Conservation (phyloP, 2,888 invertebrate genomes). For the Mythimna albipuncta region DNA sequence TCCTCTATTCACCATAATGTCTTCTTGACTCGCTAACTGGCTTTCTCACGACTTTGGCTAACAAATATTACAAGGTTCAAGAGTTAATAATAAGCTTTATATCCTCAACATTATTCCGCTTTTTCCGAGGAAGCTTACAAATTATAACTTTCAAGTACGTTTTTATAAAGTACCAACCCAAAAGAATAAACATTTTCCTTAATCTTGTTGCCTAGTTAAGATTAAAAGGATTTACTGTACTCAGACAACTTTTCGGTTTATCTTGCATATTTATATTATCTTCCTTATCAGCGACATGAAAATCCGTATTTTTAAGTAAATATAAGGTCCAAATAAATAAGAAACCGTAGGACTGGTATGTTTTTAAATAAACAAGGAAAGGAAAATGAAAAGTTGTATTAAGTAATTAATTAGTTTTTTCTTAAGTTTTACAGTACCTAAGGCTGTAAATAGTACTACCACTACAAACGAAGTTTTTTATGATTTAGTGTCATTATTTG, state of each 20-base stretch:
- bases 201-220: constrained; percentile 41
- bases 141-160: constrained; percentile 52
- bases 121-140: constrained; percentile 32
- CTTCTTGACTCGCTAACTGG: constrained; percentile 23
- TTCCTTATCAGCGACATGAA: constrained; percentile 1
- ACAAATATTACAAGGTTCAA: constrained; percentile 35
- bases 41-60: constrained; percentile 12
- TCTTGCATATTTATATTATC: constrained; percentile 2
- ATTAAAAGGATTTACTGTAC: constrained; percentile 51
- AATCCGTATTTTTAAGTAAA: constrained; percentile 4
- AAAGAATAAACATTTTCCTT: constrained; percentile 39
- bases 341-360: not conserved
- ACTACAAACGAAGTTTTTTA: not conserved
- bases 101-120: constrained; percentile 21
- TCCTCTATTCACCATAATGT: constrained; percentile 6
- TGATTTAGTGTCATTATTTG: not conserved
- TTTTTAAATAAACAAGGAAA: not conserved
- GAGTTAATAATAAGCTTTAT: constrained; percentile 28
- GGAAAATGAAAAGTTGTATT: not conserved
- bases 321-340: not conserved
- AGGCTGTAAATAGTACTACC: too few species aligned
- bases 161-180: constrained; percentile 22
- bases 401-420: not conserved
- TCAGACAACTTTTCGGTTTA: constrained; percentile 25
- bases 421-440: too few species aligned